Base-by-base conservation (phyloP, 2,113 vertebrate species). In the Saguinus midas region DNA sequence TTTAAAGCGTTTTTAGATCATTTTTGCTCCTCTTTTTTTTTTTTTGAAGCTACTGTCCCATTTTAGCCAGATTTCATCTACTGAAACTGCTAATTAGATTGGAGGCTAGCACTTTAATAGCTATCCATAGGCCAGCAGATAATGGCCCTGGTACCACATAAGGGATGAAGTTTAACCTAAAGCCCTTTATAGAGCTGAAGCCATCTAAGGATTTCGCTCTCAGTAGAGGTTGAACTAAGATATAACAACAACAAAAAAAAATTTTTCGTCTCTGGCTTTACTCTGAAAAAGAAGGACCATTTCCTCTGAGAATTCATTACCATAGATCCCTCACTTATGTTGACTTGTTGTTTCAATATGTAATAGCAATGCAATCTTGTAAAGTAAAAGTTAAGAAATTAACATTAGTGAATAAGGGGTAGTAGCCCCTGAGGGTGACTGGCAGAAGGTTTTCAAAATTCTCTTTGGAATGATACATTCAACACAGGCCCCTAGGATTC, bases 61-160 rank as follows among this genome's bases (percentile, higher is more conserved):
- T 81, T 79, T 64, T 92, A 92, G 79, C 13, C 13, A 85, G 35
- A 73, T 92, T 92, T 96, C n/a, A 87, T 90, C 27, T 76, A 68
- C 18, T 37, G 75, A 52, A 90, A 23, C n/a, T 90, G 43, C 21
- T 48, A 78, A 72, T 87, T 86, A 82, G 45, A 29, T 40, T 64
- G 78, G 11, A 79, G 45, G 11, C 52, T 76, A 72, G 10, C 45
- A 87, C 16, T 86, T 82, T 61, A 68, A 81, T 32, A 43, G 4
- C 32, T 96, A 35, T 58, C 17, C 82, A 4, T 50, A 43, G 66
- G 14, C 68, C 66, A 55, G 8, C 20, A 94, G 13, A 55, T 32
- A 61, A 61, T 11, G 50, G 29, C 16, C 21, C 64, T 70, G 79
- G 45, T 37, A 50, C 17, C 29, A 48, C 2, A 73, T 66, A 57